These are phyloP conservation scores for Macquaria australasica DNA, from an alignment of 2,113 vertebrate species.

Conservation along the genomic window DNA sequence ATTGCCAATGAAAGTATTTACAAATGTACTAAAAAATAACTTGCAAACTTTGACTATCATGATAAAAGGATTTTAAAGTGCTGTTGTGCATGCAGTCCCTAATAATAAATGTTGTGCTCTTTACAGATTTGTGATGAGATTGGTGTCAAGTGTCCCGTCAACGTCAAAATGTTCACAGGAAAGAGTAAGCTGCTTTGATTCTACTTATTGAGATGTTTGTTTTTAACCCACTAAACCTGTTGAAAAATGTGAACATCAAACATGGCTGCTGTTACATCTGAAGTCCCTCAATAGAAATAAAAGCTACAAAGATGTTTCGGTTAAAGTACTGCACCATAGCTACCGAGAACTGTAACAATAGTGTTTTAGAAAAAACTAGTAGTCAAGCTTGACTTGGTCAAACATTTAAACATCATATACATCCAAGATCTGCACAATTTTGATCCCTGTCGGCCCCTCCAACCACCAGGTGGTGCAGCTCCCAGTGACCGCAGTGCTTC, in stretches of 20 bases:
- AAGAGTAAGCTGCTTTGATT: constrained; percentile 88
- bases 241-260: background rate
- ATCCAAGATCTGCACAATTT: too few species aligned
- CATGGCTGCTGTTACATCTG: background rate
- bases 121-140: constrained; percentile 92
- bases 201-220: background rate
- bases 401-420: background rate
- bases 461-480: constrained; percentile 71
- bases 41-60: background rate
- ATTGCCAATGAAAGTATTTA: background rate
- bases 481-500: constrained; percentile 93
- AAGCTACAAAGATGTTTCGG: too few species aligned
- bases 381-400: background rate
- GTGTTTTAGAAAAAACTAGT: too few species aligned
- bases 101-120: background rate
- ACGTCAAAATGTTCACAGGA: constrained; percentile 94
- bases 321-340: too few species aligned
- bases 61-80: too few species aligned
- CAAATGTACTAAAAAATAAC: background rate
- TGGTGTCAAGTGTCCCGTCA: constrained; percentile 89
- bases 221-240: background rate
- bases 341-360: too few species aligned
- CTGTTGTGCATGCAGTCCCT: rapidly evolving
- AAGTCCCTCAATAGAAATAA: background rate
- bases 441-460: background rate